Conservation (phyloP, 2,888 invertebrate genomes). For the Drosophila demipolita region DNA sequence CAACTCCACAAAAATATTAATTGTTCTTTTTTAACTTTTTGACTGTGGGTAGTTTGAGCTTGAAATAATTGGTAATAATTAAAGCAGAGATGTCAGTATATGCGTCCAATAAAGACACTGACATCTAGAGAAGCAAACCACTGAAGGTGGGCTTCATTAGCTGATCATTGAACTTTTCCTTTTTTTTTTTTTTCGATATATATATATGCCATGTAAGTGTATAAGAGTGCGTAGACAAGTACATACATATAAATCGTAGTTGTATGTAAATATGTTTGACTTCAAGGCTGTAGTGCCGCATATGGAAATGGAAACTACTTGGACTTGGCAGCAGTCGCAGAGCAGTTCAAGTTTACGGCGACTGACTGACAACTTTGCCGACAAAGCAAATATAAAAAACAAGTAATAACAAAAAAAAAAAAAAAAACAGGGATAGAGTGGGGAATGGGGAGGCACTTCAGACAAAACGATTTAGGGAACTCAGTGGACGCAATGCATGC, state of each 20-base stretch:
- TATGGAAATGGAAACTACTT: constrained; percentile 66
- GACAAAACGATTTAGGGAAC: constrained; percentile 55
- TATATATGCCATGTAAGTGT: constrained; percentile 51
- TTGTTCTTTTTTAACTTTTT: neutral
- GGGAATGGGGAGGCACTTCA: constrained; percentile 49
- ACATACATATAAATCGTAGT: constrained; percentile 9
- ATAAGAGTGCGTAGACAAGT: constrained; percentile 35
- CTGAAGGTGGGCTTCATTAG: constrained; percentile 70
- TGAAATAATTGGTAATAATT: constrained; percentile 64
- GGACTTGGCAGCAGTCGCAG: constrained; percentile 59
- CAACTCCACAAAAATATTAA: constrained; percentile 29
- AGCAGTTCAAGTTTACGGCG: constrained; percentile 68
- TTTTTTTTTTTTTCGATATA: constrained; percentile 32
- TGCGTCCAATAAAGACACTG: constrained; percentile 46
- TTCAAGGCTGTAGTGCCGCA: constrained; percentile 62
- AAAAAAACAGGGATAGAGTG: neutral
- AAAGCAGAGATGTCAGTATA: constrained; percentile 37
- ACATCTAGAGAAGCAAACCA: constrained; percentile 12
- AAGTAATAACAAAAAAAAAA: neutral
- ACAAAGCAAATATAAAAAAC: constrained; percentile 56
- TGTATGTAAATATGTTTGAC: constrained; percentile 58
- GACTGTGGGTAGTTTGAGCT: constrained; percentile 54
- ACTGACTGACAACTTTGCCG: constrained; percentile 62
- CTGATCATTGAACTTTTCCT: constrained; percentile 70
- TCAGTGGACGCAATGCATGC: constrained; percentile 36